Evolutionary conservation across 35 echinoderm and acorn worm species (phyloP), one percentile per base, ranked within the genome.

Genomic region (Apostichopus parvimensis): DNA sequence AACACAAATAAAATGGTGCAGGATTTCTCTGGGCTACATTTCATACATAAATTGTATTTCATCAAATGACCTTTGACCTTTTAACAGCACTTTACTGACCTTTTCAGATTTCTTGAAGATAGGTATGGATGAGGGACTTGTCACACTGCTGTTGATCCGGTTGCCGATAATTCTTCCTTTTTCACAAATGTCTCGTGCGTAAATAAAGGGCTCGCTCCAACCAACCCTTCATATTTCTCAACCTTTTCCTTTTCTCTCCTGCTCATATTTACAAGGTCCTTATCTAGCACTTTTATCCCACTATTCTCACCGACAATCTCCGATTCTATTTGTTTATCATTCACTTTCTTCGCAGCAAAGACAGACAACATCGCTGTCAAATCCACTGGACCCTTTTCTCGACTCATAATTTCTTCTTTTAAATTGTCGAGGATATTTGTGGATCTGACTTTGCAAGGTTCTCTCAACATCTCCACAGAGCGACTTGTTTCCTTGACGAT

Each of bases 331-430:
- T 88, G 20, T 1, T 88, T 52, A 3, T 54, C 24, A 4, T 34
- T 45, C 4, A 52, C 26, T 28, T 53, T 55, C 64, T 23, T 73
- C 9, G 86, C 28, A 20, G 86, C 58, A 25, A 72, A 73, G 64
- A 88, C 86, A 6, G 86, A 28, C 60, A 88, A 18, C 86, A 88
- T 88, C 9, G 68, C 60, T 18, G 86, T 88, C 61, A 88, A 73
- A 72, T 73, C 68, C 45, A 88, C 52, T 0, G 86, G 86, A 52
- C 86, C 86, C 23, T 28, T 88, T 53, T 22, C 17, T n/a, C 23
- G 23, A 34, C 60, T 88, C 86, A 73, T 88, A 52, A 88, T 88
- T 73, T 88, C 86, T 54, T 88, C 86, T 73, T 88, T 88, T 17
- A 88, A 73, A 52, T 34, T 88, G 6, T 72, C 86, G n/a, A 66